Evolutionary conservation across 2,888 invertebrate species (phyloP).

Genomic region (Apodemia duryi): DNA sequence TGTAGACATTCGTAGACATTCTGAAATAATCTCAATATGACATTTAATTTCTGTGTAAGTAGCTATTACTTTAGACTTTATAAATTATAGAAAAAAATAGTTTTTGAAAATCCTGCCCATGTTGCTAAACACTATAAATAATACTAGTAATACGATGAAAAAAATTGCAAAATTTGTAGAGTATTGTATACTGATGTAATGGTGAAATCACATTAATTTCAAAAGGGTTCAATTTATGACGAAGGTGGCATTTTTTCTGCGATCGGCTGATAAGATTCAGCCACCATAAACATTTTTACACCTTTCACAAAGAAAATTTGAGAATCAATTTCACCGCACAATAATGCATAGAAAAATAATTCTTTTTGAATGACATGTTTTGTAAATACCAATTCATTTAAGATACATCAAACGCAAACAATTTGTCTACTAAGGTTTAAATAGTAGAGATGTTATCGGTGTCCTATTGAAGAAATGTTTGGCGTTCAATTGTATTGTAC

Average conservation of each 20-base stretch:
- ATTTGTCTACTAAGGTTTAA: slow-evolving; percentile 62
- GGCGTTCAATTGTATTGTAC: slow-evolving; percentile 35
- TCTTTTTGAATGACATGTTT: slow-evolving; percentile 64
- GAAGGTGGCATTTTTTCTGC: slow-evolving; percentile 18
- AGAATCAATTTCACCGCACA: slow-evolving; percentile 66
- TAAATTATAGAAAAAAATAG: no score
- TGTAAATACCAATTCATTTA: slow-evolving; percentile 59
- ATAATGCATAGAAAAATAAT: slow-evolving; percentile 47
- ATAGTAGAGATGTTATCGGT: slow-evolving; percentile 63
- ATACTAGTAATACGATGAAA: background rate
- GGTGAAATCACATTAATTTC: background rate
- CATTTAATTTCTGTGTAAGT: no score
- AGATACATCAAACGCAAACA: slow-evolving; percentile 52
- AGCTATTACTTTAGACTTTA: no score
- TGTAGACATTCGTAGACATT: no score
- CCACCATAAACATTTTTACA: slow-evolving; percentile 35
- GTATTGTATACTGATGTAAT: background rate
- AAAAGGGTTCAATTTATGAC: slow-evolving; percentile 11
- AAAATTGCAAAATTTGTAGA: background rate
- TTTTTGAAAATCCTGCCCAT: no score
- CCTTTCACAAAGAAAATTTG: slow-evolving; percentile 31
- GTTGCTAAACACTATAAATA: background rate
- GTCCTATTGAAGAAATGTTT: slow-evolving; percentile 53
- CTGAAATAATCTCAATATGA: no score
- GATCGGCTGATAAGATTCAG: slow-evolving; percentile 29